Percentiles rank a stretch among this genome's conserved stretches.
phyloP scores from a whole-genome alignment of 2,797 vertebrate genomes.

The Picus viridis region DNA sequence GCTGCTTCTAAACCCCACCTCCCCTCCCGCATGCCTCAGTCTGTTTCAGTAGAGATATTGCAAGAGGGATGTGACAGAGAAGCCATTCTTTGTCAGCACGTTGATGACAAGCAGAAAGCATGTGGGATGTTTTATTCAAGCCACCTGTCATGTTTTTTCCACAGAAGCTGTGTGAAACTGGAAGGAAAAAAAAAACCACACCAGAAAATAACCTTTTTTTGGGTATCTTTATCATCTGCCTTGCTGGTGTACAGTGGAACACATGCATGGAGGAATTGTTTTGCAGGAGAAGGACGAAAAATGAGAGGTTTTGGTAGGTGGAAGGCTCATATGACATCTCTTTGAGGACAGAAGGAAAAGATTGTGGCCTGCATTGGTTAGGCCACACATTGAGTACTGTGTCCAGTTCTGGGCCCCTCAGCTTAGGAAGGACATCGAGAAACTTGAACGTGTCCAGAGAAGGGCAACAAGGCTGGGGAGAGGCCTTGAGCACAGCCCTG shows the following conservation, averaged over 20 bases:
- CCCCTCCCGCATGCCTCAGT: background rate
- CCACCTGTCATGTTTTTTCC: background rate
- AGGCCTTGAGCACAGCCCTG: no score
- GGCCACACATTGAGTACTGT: no score
- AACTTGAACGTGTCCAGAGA: no score
- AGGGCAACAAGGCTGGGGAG: no score
- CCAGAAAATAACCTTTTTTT: background rate
- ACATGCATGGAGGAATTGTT: background rate
- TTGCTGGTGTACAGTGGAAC: background rate
- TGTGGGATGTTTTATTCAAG: background rate
- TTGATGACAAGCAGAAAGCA: background rate
- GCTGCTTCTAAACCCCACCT: background rate
- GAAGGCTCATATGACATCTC: background rate
- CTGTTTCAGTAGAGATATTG: background rate
- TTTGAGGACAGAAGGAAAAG: background rate
- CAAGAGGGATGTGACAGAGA: background rate
- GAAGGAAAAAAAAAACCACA: background rate
- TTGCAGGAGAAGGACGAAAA: background rate
- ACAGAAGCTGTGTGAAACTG: background rate
- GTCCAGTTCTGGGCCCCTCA: no score
- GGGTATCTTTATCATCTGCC: background rate
- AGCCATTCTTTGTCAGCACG: background rate
- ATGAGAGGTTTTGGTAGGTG: background rate
- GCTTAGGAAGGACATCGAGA: no score
- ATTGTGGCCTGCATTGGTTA: no score